phyloP scores from a whole-genome alignment of 2,113 vertebrate genomes.

The Entelurus aequoreus region DNA sequence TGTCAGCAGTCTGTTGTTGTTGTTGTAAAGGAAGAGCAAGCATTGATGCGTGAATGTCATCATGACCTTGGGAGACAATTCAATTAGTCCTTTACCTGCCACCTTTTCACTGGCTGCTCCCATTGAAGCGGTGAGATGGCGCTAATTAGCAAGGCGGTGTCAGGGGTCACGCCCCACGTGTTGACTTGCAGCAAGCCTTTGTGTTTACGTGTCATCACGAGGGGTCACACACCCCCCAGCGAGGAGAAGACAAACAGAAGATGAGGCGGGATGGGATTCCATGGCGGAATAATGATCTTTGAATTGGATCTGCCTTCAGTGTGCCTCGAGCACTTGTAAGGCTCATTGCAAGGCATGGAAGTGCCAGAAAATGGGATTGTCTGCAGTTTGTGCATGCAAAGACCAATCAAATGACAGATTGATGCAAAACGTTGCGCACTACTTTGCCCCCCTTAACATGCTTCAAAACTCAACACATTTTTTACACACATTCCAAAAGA shows the following conservation, averaged over 20 bases:
- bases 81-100: constrained; percentile 51
- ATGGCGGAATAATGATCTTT: not conserved
- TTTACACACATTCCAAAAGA: too few species aligned
- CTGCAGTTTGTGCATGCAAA: constrained; percentile 14
- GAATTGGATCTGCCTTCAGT: constrained; percentile 6
- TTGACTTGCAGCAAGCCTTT: too few species aligned
- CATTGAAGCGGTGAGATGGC: constrained; percentile 44
- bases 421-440: too few species aligned
- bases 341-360: constrained; percentile 35
- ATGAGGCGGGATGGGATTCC: not conserved
- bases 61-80: constrained; percentile 53
- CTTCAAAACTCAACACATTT: too few species aligned
- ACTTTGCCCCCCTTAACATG: too few species aligned
- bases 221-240: not conserved
- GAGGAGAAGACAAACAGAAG: constrained; percentile 2
- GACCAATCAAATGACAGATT: constrained; percentile 11
- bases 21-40: constrained; percentile 27
- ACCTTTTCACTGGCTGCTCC: constrained; percentile 39
- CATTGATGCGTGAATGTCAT: constrained; percentile 48
- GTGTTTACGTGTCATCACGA: not conserved
- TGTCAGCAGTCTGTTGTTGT: too few species aligned
- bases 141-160: constrained; percentile 43
- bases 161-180: constrained; percentile 28
- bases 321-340: constrained; percentile 6
- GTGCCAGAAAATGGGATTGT: constrained; percentile 1